phyloP scores from a whole-genome alignment of 2,113 vertebrate genomes.

The Bucco capensis region DNA sequence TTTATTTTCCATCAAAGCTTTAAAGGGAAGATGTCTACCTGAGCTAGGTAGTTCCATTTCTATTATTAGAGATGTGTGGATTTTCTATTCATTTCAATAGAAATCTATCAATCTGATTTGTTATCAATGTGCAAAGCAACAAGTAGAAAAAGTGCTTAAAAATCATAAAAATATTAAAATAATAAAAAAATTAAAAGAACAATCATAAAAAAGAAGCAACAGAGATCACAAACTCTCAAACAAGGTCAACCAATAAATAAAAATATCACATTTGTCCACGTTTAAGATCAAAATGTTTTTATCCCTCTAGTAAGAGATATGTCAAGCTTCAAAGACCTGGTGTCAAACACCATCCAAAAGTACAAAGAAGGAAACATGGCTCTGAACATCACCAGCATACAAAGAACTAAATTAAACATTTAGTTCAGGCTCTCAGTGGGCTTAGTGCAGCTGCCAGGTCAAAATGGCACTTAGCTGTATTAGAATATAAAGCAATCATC shows the following conservation, averaged over 20 bases:
- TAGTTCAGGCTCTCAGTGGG: background rate
- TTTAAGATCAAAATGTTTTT: background rate
- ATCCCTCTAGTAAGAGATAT: background rate
- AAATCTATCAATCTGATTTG: background rate
- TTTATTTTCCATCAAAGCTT: background rate
- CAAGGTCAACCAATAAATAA: background rate
- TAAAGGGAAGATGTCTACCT: background rate
- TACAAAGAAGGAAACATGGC: background rate
- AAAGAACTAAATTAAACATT: background rate
- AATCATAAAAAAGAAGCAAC: background rate
- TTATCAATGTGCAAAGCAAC: background rate
- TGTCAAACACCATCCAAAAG: background rate
- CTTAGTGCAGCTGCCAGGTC: background rate
- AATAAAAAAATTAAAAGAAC: too few relatives aligned
- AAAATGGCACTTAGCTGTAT: background rate
- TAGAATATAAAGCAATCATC: background rate
- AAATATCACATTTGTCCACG: background rate
- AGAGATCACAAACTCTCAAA: background rate
- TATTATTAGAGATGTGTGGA: fast-evolving
- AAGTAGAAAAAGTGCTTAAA: background rate
- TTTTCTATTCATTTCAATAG: background rate
- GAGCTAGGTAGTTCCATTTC: background rate
- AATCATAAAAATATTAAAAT: background rate
- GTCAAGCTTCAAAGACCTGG: background rate
- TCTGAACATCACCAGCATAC: background rate